phyloP scores from a whole-genome alignment of 2,888 invertebrate species.

The Andrena minutula region DNA sequence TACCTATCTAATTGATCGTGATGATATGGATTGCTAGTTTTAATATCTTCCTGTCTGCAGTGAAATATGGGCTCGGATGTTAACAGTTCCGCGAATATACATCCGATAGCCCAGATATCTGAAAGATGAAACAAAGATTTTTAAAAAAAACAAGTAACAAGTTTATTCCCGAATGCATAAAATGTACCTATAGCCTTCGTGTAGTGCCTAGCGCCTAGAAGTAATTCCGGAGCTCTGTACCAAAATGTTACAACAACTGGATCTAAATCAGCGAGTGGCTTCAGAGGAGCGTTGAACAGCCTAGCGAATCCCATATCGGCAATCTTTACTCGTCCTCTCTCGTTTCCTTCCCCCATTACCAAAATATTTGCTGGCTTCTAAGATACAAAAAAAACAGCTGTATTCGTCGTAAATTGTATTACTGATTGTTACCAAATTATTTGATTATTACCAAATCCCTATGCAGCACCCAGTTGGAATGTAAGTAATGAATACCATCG shows the following conservation, averaged over 20 bases:
- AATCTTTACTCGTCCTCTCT: slow-evolving; percentile 98
- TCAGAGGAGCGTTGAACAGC: slow-evolving; percentile 98
- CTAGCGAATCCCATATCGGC: slow-evolving; percentile 99
- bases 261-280: slow-evolving; percentile 98
- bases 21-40: slow-evolving; percentile 99
- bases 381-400: slow-evolving; percentile 60
- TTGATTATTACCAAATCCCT: slow-evolving; percentile 92
- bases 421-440: background rate
- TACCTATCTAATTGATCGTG: slow-evolving; percentile 97
- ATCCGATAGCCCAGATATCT: slow-evolving; percentile 99
- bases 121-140: slow-evolving; percentile 69
- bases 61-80: slow-evolving; percentile 99
- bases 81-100: slow-evolving; percentile 99
- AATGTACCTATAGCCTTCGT: slow-evolving; percentile 96
- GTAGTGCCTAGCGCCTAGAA: slow-evolving; percentile 98
- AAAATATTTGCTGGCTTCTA: slow-evolving; percentile 99
- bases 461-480: slow-evolving; percentile 99
- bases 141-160: background rate
- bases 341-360: slow-evolving; percentile 99
- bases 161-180: background rate
- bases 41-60: slow-evolving; percentile 99
- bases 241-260: slow-evolving; percentile 99
- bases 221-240: slow-evolving; percentile 98
- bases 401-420: slow-evolving; percentile 6
- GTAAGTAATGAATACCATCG: slow-evolving; percentile 99